Evolutionary conservation across 2,113 vertebrate genomes (phyloP).

Genomic region (Erythrocercus mccallii): DNA sequence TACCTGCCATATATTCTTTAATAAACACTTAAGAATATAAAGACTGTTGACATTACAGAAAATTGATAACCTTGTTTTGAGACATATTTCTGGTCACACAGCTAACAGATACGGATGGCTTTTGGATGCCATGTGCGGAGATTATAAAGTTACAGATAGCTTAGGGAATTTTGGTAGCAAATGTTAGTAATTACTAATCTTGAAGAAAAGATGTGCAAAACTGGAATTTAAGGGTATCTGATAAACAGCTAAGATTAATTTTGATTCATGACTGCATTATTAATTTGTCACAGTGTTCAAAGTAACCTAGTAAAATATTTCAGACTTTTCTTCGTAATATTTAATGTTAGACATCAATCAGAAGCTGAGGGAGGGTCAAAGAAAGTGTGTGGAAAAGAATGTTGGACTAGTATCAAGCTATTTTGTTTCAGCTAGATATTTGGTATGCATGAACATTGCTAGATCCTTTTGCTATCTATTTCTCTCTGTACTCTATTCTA

Average conservation of each 20-base stretch:
- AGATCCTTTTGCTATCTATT: constrained; percentile 34
- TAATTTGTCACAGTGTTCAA: background rate
- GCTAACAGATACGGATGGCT: background rate
- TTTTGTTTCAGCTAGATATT: constrained; percentile 20
- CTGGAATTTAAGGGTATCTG: background rate
- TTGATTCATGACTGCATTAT: background rate
- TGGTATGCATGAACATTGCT: constrained; percentile 11
- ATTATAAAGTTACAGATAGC: background rate
- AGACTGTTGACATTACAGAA: background rate
- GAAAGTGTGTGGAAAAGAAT: background rate
- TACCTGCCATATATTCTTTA: background rate
- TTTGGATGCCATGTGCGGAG: background rate
- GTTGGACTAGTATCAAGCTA: background rate
- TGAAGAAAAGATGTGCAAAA: background rate
- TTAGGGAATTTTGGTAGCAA: background rate
- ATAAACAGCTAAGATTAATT: background rate
- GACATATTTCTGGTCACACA: background rate
- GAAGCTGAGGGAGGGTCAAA: background rate
- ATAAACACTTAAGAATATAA: background rate
- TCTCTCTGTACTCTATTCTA: background rate
- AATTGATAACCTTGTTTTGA: background rate
- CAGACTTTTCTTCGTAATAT: background rate
- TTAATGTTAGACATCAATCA: background rate
- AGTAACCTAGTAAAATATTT: background rate
- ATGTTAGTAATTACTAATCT: background rate